Evolutionary conservation across 1,140 invertebrate species (phyloP).

Genomic region (Zaprionus vittiger): DNA sequence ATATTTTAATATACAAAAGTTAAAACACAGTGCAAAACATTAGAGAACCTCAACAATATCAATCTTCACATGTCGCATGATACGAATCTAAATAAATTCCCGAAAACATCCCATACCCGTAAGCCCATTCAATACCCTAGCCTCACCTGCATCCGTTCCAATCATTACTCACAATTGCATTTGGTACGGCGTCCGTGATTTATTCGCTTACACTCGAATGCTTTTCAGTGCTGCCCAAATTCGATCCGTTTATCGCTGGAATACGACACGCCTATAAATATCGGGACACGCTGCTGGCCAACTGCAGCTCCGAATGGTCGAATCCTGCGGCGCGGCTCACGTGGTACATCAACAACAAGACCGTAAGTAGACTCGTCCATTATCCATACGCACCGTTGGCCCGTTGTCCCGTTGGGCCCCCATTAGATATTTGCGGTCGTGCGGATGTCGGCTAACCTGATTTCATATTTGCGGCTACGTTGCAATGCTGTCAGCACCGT

Average conservation of each 20-base stretch:
- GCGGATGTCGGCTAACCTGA: slow-evolving; percentile 19
- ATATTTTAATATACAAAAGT: too few relatives aligned
- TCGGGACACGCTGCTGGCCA: slow-evolving; percentile 84
- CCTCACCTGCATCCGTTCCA: not conserved
- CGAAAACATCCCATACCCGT: not conserved
- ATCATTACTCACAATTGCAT: slow-evolving; percentile 10
- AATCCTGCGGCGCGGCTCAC: slow-evolving; percentile 85
- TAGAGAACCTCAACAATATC: not conserved
- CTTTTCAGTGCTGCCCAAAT: slow-evolving; percentile 84
- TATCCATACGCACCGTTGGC: slow-evolving; percentile 1
- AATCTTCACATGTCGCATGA: not conserved
- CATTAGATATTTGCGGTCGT: slow-evolving; percentile 33
- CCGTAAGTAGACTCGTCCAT: slow-evolving; percentile 60
- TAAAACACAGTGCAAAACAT: too few relatives aligned
- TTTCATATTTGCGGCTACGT: slow-evolving; percentile 27
- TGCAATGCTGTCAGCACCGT: slow-evolving; percentile 20
- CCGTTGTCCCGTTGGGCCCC: not conserved
- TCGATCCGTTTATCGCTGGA: slow-evolving; percentile 83
- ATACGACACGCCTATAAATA: slow-evolving; percentile 82
- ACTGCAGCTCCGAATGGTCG: slow-evolving; percentile 85
- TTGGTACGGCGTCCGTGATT: not conserved
- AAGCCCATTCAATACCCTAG: not conserved
- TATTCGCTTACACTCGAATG: slow-evolving; percentile 1
- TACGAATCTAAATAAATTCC: not conserved
- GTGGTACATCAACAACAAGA: slow-evolving; percentile 85